Evolutionary conservation across 1,140 invertebrate genomes (phyloP).

Genomic region (Reticulitermes speratus): DNA sequence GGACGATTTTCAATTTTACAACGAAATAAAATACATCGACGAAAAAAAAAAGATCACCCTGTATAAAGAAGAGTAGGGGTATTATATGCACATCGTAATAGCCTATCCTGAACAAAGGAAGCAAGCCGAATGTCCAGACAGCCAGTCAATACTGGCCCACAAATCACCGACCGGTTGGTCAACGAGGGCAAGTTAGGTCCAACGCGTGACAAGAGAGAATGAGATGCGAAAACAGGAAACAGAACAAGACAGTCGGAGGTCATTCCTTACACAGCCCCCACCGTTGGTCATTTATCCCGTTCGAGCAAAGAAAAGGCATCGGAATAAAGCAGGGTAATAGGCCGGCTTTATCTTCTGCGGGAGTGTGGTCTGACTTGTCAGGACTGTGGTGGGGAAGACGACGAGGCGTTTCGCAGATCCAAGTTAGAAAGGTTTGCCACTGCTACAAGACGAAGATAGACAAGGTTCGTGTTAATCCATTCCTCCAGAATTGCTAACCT

Average conservation of each 20-base stretch:
- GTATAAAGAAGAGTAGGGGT: background rate
- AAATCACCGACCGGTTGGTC: background rate
- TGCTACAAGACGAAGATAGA: background rate
- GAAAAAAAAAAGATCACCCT: too few relatives aligned
- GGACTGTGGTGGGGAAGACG: background rate
- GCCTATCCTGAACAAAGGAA: background rate
- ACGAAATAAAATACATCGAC: too few relatives aligned
- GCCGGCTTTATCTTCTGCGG: constrained; percentile 34
- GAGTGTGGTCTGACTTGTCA: background rate
- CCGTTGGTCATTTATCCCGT: constrained; percentile 33
- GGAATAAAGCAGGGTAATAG: constrained; percentile 35
- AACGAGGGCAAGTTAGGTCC: background rate
- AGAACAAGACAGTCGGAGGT: background rate
- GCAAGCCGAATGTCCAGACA: background rate
- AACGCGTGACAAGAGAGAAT: background rate
- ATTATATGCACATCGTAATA: background rate
- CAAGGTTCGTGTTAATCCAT: constrained; percentile 26
- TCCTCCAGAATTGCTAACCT: constrained; percentile 30
- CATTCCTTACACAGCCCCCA: background rate
- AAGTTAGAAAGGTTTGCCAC: background rate
- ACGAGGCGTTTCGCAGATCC: background rate
- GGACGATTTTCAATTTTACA: too few relatives aligned
- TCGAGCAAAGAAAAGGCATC: constrained; percentile 22
- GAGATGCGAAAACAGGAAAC: background rate
- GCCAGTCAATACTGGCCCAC: background rate